Conservation (phyloP, 1,140 invertebrate genomes). For the Atta cephalotes region DNA sequence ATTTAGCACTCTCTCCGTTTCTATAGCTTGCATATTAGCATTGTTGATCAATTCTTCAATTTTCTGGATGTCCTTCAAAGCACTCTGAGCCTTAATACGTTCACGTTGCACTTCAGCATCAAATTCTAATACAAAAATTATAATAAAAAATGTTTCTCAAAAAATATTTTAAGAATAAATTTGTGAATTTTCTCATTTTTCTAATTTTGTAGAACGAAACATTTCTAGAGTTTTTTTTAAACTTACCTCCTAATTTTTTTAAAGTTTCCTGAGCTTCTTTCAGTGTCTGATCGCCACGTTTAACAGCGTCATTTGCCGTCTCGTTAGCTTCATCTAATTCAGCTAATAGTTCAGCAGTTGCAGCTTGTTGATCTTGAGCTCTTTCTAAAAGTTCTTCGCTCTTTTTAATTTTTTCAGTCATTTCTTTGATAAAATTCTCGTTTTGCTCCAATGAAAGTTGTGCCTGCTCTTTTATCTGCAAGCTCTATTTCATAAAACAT, state of each 20-base stretch:
- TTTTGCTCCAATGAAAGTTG: constrained; percentile 89
- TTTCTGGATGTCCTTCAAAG: constrained; percentile 87
- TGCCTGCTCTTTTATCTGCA: constrained; percentile 89
- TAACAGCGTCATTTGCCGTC: constrained; percentile 93
- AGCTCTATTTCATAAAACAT: constrained; percentile 83
- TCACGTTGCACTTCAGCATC: constrained; percentile 95
- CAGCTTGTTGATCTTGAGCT: constrained; percentile 88
- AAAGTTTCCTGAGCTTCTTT: constrained; percentile 95
- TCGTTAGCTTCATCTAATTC: constrained; percentile 91
- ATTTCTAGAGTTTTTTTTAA: neutral
- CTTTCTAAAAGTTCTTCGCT: constrained; percentile 86
- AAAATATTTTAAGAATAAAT: neutral
- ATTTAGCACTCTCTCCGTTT: constrained; percentile 90
- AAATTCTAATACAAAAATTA: constrained; percentile 89
- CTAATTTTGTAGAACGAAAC: neutral
- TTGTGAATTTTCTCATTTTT: neutral
- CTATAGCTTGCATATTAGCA: constrained; percentile 88
- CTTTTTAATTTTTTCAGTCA: constrained; percentile 87
- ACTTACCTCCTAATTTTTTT: constrained; percentile 92
- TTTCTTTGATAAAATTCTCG: constrained; percentile 87
- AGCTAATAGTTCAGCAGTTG: constrained; percentile 89
- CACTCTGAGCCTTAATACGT: constrained; percentile 89
- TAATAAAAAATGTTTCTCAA: neutral
- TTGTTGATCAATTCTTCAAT: constrained; percentile 87
- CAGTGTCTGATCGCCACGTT: constrained; percentile 93